Evolutionary conservation across 2,797 vertebrate genomes (phyloP), one percentile per base, ranked within the genome.

Genomic region (Catamblyrhynchus diadema): DNA sequence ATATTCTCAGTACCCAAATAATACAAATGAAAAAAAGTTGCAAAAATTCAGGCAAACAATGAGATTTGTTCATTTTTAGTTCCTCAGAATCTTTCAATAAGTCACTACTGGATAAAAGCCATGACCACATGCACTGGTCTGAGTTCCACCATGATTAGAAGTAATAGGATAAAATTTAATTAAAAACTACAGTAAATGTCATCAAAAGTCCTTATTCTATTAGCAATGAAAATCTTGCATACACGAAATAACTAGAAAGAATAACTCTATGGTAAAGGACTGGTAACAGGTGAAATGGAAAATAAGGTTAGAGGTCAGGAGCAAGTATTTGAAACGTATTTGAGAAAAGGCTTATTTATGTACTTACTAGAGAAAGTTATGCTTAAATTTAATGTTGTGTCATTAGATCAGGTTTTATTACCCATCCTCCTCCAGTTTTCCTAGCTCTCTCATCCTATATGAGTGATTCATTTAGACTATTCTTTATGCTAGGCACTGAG

Each of bases 1-100:
- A 86, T 56, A 28, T 35, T 94, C 67, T 94, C 69, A 62, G 74
- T 94, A 95, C 59, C 90, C 96, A 96, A 96, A 75, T 81, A 97
- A 96, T 39, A 25, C 44, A 86, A 92, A 87, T 50, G 51, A 81
- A 94, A 86, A 87, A 96, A 82, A 81, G 28, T 90, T 91, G 51
- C 24, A 60, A 23, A 90, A 67, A 57, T 94, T 45, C 84, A 81
- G 37, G 72, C 66, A 93, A 96, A 78, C 93, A 94, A 82, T 71
- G 75, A 90, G 20, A 95, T 91, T 94, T 33, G 20, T 86, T 70
- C 41, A 77, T 91, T 88, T 87, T 93, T 45, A 96, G 85, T 85
- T 73, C 23, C 8, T 81, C 95, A 70, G 73, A 62, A 89, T 90
- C 59, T 95, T 96, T 94, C 64, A 96, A 8, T 69, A 88, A 95